Base-by-base conservation (phyloP, 2,888 invertebrate genomes). In the Serripes groenlandicus region DNA sequence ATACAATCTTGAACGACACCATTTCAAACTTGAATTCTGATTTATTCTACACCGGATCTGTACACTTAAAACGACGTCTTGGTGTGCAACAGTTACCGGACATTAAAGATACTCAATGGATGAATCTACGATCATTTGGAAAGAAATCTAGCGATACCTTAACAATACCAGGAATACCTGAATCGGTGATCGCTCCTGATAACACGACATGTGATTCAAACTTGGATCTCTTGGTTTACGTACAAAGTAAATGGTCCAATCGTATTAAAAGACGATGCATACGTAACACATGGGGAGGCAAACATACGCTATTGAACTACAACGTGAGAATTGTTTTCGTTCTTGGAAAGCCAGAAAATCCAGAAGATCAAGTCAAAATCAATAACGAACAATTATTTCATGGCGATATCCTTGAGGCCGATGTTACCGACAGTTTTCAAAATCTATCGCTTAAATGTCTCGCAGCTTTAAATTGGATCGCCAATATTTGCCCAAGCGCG, bases 281-380 rank as follows among this genome's bases (percentile, higher is more conserved):
- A n/a, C 72, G 90, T 26, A 85, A 87, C 56, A 89, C 88, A 1
- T 91, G 90, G 90, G 88, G 84, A 1, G 86, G 83, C 28, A 71
- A 34, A 21, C 75, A 66, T 32, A 74, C 70, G 1, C 81, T 88
- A 35, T 56, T 42, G 18, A 75, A 82, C 18, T 80, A 86, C 2
- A 78, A 68, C 21, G 62, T 90, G 0, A 77, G 76, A 56, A 76
- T 78, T 23, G 70, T 89, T 21, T 91, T 90, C 69, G 81, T 90
- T 70, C 34, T 90, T 1, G 90, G 89, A 11, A 83, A 71, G 62
- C 85, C 90, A 11, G 49, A 32, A 3, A 77, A 81, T n/a, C 49
- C 34, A 15, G 66, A 80, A 37, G 85, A 87, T 42, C 89, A 88
- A 52, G 62, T 88, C 7, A 83, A 85, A 74, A 85, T 90, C 11